Evolutionary conservation across 92 coral and sea anemone genomes (phyloP).

Genomic region (Parazoanthus swiftii): DNA sequence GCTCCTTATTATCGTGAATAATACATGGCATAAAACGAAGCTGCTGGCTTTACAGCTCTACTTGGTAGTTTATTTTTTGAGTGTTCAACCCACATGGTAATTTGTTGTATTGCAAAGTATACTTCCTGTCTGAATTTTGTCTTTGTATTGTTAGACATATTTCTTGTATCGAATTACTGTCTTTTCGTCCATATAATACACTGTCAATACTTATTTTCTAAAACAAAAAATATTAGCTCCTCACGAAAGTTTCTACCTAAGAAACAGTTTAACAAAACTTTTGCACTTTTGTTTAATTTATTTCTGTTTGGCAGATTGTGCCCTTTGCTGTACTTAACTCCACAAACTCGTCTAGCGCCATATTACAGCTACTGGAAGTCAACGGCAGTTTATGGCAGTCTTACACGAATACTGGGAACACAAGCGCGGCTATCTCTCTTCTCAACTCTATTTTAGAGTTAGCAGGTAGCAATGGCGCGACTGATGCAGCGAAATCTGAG

Average conservation of each 20-base stretch:
- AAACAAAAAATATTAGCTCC: background rate
- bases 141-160: no score
- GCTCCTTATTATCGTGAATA: background rate
- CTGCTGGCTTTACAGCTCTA: background rate
- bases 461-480: background rate
- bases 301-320: background rate
- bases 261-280: no score
- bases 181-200: no score
- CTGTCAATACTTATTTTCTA: background rate
- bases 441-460: background rate
- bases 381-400: conserved; percentile 5
- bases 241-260: background rate
- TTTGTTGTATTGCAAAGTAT: no score
- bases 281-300: background rate
- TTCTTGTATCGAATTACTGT: no score
- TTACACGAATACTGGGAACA: background rate
- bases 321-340: background rate
- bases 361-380: background rate
- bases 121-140: no score
- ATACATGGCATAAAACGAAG: background rate
- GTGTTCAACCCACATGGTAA: no score
- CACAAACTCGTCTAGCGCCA: background rate
- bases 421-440: background rate
- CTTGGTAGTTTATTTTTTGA: background rate
- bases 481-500: background rate